Conservation (phyloP, 2,113 vertebrate genomes). For the Boulengeromyrus knoepffleri region DNA sequence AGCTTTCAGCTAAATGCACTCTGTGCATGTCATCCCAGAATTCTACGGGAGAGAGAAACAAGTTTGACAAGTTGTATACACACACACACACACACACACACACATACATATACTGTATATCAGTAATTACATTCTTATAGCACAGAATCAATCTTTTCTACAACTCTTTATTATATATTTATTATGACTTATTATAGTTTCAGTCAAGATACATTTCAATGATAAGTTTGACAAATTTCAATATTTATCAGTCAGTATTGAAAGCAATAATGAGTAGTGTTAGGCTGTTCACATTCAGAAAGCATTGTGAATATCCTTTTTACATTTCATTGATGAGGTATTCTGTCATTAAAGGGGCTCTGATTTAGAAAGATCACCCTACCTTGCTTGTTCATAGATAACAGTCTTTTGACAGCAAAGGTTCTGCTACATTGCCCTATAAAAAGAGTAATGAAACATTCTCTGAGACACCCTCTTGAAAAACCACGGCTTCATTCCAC, state of each 20-base stretch:
- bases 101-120: background rate
- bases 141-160: background rate
- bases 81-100: no score
- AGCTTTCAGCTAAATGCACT: background rate
- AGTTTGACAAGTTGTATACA: background rate
- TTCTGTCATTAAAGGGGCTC: slow-evolving; percentile 1
- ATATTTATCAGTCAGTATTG: background rate
- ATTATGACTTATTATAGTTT: background rate
- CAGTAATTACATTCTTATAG: background rate
- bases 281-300: background rate
- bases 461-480: background rate
- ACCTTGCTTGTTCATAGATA: background rate
- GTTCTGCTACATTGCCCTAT: slow-evolving; percentile 9
- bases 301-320: background rate
- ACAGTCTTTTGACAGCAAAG: background rate
- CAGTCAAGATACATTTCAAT: background rate
- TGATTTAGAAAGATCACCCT: background rate
- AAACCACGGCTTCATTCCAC: slow-evolving; percentile 56
- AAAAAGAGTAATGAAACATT: slow-evolving; percentile 27
- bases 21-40: background rate
- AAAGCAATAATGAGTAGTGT: background rate
- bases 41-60: background rate
- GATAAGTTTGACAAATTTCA: background rate
- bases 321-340: background rate
- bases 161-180: slow-evolving; percentile 6